phyloP scores from a whole-genome alignment of 2,797 vertebrate genomes.

The Acrossocheilus wenchowensis region DNA sequence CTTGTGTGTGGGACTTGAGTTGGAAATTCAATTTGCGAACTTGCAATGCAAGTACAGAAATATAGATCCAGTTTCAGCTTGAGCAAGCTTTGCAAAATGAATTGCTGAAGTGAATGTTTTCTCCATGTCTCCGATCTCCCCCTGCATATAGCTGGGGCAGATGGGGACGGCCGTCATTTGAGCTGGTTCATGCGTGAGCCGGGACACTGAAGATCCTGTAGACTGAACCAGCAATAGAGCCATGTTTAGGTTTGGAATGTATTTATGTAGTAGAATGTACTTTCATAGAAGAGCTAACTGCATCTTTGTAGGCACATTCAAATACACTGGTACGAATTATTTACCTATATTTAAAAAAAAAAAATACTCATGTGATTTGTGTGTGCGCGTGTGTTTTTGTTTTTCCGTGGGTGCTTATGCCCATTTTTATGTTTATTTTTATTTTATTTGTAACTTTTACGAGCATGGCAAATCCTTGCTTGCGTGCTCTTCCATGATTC shows the following conservation, averaged over 20 bases:
- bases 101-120: slow-evolving; percentile 72
- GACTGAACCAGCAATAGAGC: slow-evolving; percentile 53
- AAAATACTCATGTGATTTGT: slow-evolving; percentile 66
- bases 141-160: slow-evolving; percentile 33
- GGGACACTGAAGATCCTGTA: background rate
- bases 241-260: slow-evolving; percentile 75
- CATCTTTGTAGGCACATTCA: slow-evolving; percentile 77
- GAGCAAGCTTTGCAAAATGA: slow-evolving; percentile 65
- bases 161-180: slow-evolving; percentile 24
- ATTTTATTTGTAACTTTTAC: slow-evolving; percentile 61
- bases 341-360: slow-evolving; percentile 70
- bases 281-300: slow-evolving; percentile 74
- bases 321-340: slow-evolving; percentile 67
- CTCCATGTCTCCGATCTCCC: slow-evolving; percentile 43
- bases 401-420: slow-evolving; percentile 50
- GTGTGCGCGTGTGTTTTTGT: slow-evolving; percentile 48
- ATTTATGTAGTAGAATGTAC: slow-evolving; percentile 81
- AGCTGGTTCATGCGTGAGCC: slow-evolving; percentile 24
- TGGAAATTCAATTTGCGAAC: slow-evolving; percentile 52
- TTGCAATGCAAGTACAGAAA: slow-evolving; percentile 68
- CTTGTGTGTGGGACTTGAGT: slow-evolving; percentile 56
- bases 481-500: slow-evolving; percentile 58
- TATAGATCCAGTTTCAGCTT: slow-evolving; percentile 73
- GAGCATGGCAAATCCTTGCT: slow-evolving; percentile 58
- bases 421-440: slow-evolving; percentile 62